These are phyloP conservation scores for Nomada hirtipes DNA, from an alignment of 2,888 invertebrate species.

Conservation along the genomic window DNA sequence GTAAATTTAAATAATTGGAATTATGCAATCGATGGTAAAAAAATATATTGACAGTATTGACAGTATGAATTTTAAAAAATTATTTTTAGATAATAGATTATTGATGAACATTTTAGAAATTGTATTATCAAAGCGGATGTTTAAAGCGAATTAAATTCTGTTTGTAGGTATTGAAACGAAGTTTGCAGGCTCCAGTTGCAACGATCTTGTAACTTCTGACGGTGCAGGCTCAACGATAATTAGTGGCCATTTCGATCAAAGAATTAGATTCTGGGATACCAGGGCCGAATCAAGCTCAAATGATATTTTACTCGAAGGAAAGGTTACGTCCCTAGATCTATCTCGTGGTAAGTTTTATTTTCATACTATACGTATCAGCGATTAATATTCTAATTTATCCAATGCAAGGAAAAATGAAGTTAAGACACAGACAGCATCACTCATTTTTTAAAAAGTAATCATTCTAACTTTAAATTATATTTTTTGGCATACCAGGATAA, in stretches of 20 bases:
- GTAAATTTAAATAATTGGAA: no score
- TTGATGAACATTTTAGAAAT: background rate
- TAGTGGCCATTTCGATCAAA: conserved; percentile 99
- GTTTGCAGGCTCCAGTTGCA: conserved; percentile 98
- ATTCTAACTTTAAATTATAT: no score
- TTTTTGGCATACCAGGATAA: no score
- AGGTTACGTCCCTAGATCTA: conserved; percentile 97
- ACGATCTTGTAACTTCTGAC: conserved; percentile 97
- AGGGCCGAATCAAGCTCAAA: conserved; percentile 94
- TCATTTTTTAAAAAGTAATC: no score
- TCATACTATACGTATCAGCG: background rate
- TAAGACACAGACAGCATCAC: no score
- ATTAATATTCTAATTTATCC: background rate
- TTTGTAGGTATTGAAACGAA: conserved; percentile 93
- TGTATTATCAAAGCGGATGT: background rate
- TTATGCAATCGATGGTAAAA: no score
- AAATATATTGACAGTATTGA: no score
- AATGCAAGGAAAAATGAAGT: background rate
- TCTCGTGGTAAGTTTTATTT: conserved; percentile 90
- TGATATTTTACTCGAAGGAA: conserved; percentile 95
- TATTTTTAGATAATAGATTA: background rate
- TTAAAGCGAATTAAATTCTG: conserved; percentile 1
- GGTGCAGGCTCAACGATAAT: conserved; percentile 95
- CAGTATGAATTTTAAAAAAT: background rate
- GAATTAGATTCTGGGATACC: conserved; percentile 98